Conservation (phyloP, 2,113 vertebrate genomes). For the Chionomys nivalis region DNA sequence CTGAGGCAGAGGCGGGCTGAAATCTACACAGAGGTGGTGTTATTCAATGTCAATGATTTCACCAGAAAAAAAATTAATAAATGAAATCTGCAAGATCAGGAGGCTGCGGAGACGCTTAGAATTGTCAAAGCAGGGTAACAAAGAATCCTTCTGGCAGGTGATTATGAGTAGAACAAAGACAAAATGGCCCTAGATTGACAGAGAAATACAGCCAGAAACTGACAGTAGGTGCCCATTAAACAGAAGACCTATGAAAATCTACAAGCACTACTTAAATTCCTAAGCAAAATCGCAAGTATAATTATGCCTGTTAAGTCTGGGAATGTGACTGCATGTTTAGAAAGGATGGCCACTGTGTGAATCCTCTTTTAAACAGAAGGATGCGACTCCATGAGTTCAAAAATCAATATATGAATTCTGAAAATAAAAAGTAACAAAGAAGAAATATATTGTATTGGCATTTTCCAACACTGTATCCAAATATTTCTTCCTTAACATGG, state of each 20-base stretch:
- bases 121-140: background rate
- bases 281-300: background rate
- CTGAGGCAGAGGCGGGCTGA: background rate
- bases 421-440: conserved; percentile 21
- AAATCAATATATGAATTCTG: background rate
- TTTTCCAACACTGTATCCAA: background rate
- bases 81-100: background rate
- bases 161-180: background rate
- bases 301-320: background rate
- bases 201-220: background rate
- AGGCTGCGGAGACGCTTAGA: background rate
- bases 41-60: background rate
- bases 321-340: background rate
- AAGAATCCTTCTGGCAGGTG: conserved; percentile 24
- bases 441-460: background rate
- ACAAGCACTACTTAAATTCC: background rate
- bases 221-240: background rate
- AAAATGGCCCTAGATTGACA: background rate
- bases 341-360: background rate
- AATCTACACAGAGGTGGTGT: background rate
- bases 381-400: background rate
- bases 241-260: background rate
- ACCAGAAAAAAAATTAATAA: background rate
- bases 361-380: background rate
- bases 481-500: background rate